phyloP scores from a whole-genome alignment of 2,113 vertebrate genomes.

The Herpailurus yagouaroundi region DNA sequence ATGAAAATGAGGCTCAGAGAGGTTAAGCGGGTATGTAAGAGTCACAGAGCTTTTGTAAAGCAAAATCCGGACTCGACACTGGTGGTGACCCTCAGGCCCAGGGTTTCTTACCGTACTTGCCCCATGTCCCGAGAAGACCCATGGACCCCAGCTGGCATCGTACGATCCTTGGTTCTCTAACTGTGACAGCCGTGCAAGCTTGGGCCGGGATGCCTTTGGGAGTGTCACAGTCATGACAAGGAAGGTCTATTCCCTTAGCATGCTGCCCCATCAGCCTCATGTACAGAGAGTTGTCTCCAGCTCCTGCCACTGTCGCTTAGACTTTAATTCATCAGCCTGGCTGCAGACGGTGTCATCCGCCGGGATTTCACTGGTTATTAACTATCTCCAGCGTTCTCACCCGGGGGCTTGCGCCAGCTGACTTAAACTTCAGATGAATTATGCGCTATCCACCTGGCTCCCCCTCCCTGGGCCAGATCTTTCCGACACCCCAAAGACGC shows the following conservation, averaged over 20 bases:
- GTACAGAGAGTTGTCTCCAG: conserved; percentile 73
- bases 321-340: conserved; percentile 75
- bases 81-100: neutral
- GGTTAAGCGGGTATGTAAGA: neutral
- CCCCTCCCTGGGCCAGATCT: neutral
- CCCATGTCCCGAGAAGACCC: neutral
- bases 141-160: rapidly evolving
- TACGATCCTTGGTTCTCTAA: neutral
- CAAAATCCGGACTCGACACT: neutral
- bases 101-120: neutral
- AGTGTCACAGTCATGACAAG: conserved; percentile 59
- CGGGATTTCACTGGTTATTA: conserved; percentile 59
- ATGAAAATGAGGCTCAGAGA: neutral
- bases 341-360: conserved; percentile 83
- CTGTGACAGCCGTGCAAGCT: neutral
- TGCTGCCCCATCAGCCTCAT: conserved; percentile 61
- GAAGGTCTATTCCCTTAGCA: conserved; percentile 69
- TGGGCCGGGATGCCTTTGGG: conserved; percentile 38
- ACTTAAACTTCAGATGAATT: neutral
- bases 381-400: conserved; percentile 69
- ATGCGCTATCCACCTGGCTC: neutral
- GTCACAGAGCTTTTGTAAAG: neutral
- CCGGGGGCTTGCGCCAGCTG: neutral
- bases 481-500: neutral
- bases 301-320: conserved; percentile 42